Evolutionary conservation across 2,888 invertebrate genomes (phyloP).

Genomic region (Entomobrya multifasciata): DNA sequence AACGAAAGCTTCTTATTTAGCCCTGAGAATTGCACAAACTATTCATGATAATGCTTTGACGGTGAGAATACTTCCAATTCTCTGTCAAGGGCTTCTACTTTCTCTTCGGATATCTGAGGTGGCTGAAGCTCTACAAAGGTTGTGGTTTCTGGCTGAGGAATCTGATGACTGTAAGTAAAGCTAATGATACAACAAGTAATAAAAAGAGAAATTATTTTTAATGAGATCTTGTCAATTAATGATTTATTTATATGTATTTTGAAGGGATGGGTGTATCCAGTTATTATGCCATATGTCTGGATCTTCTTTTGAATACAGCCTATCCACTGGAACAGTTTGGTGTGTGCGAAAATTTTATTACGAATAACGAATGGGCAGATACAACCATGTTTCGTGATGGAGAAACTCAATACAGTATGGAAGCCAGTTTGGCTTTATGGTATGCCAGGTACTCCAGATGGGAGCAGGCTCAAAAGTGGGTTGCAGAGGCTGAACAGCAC

Average conservation of each 20-base stretch:
- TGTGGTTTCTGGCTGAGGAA: slow-evolving; percentile 75
- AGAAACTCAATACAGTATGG: slow-evolving; percentile 76
- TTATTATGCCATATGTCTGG: slow-evolving; percentile 85
- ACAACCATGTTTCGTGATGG: slow-evolving; percentile 65
- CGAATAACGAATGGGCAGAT: slow-evolving; percentile 72
- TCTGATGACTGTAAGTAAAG: slow-evolving; percentile 52
- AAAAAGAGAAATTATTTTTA: not conserved
- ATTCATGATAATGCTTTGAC: slow-evolving; percentile 75
- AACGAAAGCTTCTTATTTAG: slow-evolving; percentile 67
- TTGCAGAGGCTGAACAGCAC: slow-evolving; percentile 70
- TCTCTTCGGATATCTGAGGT: slow-evolving; percentile 73
- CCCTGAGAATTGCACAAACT: slow-evolving; percentile 70
- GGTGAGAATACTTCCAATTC: slow-evolving; percentile 69
- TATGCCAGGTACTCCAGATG: slow-evolving; percentile 74
- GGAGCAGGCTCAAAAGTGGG: slow-evolving; percentile 74
- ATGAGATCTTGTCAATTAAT: not conserved
- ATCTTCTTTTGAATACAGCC: slow-evolving; percentile 84
- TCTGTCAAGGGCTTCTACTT: slow-evolving; percentile 62
- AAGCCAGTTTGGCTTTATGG: slow-evolving; percentile 76
- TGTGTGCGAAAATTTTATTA: slow-evolving; percentile 76
- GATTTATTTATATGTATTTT: not conserved
- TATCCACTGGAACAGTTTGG: slow-evolving; percentile 77
- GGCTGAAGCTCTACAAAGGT: slow-evolving; percentile 74
- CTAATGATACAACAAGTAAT: not conserved
- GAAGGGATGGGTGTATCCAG: slow-evolving; percentile 83